Base-by-base conservation (phyloP, 2,797 vertebrate species). In the Sebastes nivosus region DNA sequence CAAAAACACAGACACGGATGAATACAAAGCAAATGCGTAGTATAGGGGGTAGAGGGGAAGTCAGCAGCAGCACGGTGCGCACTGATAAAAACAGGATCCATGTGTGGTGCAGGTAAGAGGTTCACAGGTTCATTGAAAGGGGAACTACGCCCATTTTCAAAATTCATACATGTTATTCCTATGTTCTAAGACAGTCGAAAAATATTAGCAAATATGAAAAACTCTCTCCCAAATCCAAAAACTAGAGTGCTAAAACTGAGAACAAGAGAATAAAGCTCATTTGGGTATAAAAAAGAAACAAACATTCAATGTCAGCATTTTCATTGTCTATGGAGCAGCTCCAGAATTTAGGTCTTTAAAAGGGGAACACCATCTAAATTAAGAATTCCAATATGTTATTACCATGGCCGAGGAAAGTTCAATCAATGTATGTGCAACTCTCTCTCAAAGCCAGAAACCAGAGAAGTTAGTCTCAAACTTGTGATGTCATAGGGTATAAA, bases 1-100 rank as follows among this genome's bases (percentile, higher is more conserved):
- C 67, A 60, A 64, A 79, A 16, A 90, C 14, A 84, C 54, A 81
- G 8, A 72, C 55, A 24, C 34, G 50, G 50, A 52, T n/a, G 50
- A 52, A 20, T 20, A 57, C 69, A 75, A 30, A 78, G 24, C 64
- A 72, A 34, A 72, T 27, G 34, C 6, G 29, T 25, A 13, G 12
- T 22, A 24, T 24, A 13, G 36, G 8, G 30, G 50, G 18, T 12
- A 2, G 25, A 18, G 6, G 18, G 30, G 34, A n/a, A 22, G 57
- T n/a, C 14, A 52, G 67, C 22, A 68, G 57, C 55, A 50, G n/a
- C 55, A 25, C 13, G 4, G 6, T 25, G 42, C 3, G 10, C 50
- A 22, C 34, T 42, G 42, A 65, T 38, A 11, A 67, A 42, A 24
- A 30, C 46, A 22, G 29, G 10, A n/a, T 66, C n/a, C 38, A 64